Conservation (phyloP, 2,797 vertebrate species). For the Peromyscus attwateri region DNA sequence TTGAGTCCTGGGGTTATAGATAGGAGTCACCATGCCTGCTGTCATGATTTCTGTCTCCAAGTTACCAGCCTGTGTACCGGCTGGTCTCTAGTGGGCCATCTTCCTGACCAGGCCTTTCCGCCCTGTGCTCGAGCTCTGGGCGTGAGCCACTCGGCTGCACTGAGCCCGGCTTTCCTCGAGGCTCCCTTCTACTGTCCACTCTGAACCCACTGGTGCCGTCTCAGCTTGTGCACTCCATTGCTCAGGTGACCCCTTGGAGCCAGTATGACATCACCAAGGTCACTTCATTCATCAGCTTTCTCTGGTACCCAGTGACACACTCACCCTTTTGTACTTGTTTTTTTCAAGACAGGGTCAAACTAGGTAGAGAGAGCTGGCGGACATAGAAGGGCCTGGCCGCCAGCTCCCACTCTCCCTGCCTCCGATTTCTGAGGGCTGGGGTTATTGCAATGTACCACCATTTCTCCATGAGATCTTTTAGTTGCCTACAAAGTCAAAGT, state of each 20-base stretch:
- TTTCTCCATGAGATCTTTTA: conserved; percentile 54
- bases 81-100: neutral
- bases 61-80: neutral
- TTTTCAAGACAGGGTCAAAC: neutral
- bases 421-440: neutral
- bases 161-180: neutral
- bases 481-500: conserved; percentile 39
- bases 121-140: too few species aligned
- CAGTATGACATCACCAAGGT: neutral
- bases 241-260: neutral
- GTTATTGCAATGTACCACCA: neutral
- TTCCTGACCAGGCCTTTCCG: neutral
- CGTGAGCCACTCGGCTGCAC: neutral
- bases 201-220: neutral
- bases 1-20: neutral
- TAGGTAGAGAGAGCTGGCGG: neutral
- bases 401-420: neutral
- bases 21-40: neutral
- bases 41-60: neutral
- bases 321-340: neutral
- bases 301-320: neutral
- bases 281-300: neutral
- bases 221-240: neutral
- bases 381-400: neutral
- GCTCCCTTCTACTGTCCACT: neutral